Base-by-base conservation (phyloP, 2,113 vertebrate species). In the Ctenodactylus gundi region DNA sequence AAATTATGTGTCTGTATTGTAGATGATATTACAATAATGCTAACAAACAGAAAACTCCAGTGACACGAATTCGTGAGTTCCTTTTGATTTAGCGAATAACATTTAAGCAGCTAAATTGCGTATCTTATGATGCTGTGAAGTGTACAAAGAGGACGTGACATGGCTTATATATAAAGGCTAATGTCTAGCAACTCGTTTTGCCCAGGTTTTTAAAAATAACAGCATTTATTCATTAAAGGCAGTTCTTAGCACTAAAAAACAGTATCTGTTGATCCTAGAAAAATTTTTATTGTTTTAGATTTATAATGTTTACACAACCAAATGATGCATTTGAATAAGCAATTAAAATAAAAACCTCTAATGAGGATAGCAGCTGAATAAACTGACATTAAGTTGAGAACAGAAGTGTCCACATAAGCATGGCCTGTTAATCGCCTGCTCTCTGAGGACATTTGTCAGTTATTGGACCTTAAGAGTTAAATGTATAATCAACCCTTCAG, bases 391-490 rank as follows among this genome's bases (percentile, higher is more conserved):
- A 94, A 80, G 4, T 87, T 94, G 23, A 88, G 49, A 88, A 77
- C 12, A 73, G 76, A 91, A 88, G 44, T 85, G 14, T 77, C n/a
- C 55, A 57, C 55, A 81, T 93, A 97, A 93, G 93, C n/a, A 82
- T 14, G 6, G 49, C 87, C 58, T 89, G 34, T 83, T 93, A 93
- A 89, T 85, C 65, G 34, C 77, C 84, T 89, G 39, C 36, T 82
- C 72, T 78, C n/a, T 87, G 70, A 93, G 92, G 84, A 81, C 12
- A 46, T 87, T 46, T 94, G n/a, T 86, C 65, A 31, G 34, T 34
- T 93, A 76, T 4, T 77, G 81, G n/a, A 96, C 41, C 36, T 85
- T 87, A 85, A 87, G 84, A 95, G 90, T 96, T 96, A 97, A 97
- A 87, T 95, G 62, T 87, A 62, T 87, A 95, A 88, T 95, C 94